Evolutionary conservation across 2,888 invertebrate species (phyloP).

Genomic region (Hartigia nigra): DNA sequence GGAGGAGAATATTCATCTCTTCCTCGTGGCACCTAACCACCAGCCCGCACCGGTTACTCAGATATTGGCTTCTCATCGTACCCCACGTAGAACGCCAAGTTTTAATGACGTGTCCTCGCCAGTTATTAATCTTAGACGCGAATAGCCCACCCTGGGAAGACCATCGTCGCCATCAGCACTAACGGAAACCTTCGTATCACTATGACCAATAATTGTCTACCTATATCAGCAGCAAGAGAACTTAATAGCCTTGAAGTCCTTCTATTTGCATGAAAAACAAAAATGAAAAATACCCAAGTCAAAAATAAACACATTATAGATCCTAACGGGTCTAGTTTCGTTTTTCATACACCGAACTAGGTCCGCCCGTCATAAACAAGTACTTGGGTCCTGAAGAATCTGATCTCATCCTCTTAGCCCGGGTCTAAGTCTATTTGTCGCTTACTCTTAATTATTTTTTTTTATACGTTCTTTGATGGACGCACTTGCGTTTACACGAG

Average conservation of each 20-base stretch:
- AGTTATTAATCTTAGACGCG: constrained; percentile 14
- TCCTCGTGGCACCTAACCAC: neutral
- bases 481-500: no score
- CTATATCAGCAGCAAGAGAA: neutral
- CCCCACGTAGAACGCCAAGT: constrained; percentile 10
- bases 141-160: constrained; percentile 1
- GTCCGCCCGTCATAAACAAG: no score
- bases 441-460: no score
- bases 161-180: neutral
- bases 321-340: no score
- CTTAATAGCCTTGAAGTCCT: neutral
- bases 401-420: no score
- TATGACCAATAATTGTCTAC: neutral
- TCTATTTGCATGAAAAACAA: neutral
- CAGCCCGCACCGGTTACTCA: neutral
- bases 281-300: no score
- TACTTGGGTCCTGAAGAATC: no score
- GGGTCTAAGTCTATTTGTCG: no score
- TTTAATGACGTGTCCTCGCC: constrained; percentile 19
- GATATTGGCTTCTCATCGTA: neutral
- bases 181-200: neutral
- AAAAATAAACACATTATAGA: no score
- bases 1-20: neutral
- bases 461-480: no score
- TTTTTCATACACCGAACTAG: no score